Evolutionary conservation across 2,797 vertebrate species (phyloP).

Genomic region (Sebastes paucispinis): DNA sequence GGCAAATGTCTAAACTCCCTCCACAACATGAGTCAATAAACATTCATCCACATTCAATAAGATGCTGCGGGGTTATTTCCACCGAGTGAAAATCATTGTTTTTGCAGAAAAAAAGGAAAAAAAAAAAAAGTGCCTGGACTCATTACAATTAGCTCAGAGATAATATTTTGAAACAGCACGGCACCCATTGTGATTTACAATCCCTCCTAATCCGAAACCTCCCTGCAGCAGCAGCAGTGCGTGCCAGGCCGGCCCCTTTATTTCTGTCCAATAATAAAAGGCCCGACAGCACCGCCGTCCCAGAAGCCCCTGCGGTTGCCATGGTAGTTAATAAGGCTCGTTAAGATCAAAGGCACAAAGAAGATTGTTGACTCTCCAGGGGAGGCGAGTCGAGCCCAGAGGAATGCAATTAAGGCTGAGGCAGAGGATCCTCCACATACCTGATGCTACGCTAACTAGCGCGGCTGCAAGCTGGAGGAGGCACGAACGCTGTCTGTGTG

Average conservation of each 20-base stretch:
- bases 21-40: background rate
- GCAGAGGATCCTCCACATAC: slow-evolving; percentile 33
- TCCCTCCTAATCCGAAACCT: slow-evolving; percentile 33
- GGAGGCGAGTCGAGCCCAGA: slow-evolving; percentile 30
- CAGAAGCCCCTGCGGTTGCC: slow-evolving; percentile 48
- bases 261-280: slow-evolving; percentile 40
- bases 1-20: background rate
- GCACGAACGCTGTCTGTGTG: background rate
- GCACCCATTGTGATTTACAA: slow-evolving; percentile 26
- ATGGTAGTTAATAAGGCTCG: slow-evolving; percentile 60
- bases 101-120: background rate
- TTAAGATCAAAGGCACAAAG: slow-evolving; percentile 62
- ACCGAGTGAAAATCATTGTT: slow-evolving; percentile 3
- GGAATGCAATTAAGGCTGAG: slow-evolving; percentile 61
- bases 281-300: background rate
- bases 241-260: slow-evolving; percentile 21
- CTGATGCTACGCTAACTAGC: slow-evolving; percentile 45
- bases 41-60: background rate
- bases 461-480: background rate
- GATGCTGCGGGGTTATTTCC: background rate
- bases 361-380: slow-evolving; percentile 59
- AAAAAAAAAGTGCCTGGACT: background rate
- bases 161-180: slow-evolving; percentile 16
- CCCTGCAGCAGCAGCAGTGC: slow-evolving; percentile 1
- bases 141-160: slow-evolving; percentile 34